These are phyloP conservation scores for Willisornis vidua DNA, from an alignment of 2,113 vertebrate genomes.

Conservation along the genomic window DNA sequence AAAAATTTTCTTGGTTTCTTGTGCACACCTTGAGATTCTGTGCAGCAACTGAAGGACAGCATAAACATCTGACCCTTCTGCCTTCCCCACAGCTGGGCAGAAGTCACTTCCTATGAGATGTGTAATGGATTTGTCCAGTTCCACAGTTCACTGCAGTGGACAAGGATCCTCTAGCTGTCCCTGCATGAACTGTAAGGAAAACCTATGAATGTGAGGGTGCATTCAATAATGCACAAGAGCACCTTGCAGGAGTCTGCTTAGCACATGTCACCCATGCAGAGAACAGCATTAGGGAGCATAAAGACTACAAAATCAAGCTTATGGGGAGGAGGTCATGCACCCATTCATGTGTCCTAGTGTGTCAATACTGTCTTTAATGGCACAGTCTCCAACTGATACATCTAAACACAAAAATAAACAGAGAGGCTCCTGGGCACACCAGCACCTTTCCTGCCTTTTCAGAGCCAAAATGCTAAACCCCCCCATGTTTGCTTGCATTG, in stretches of 20 bases:
- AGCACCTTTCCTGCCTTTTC: not conserved
- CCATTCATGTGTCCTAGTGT: rapidly evolving
- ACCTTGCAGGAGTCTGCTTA: not conserved
- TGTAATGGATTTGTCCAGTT: not conserved
- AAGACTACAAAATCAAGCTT: not conserved
- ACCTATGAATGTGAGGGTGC: not conserved
- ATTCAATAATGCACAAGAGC: not conserved
- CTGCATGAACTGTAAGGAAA: not conserved
- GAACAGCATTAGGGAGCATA: not conserved
- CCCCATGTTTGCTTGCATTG: not conserved
- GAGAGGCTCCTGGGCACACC: not conserved
- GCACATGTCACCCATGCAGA: rapidly evolving
- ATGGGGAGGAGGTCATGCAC: not conserved
- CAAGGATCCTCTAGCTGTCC: not conserved
- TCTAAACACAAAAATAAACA: not conserved
- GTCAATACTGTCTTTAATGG: not conserved
- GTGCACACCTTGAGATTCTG: not conserved
- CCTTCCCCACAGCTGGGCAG: not conserved
- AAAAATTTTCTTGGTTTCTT: not conserved
- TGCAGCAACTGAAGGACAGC: not conserved
- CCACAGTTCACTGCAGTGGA: not conserved
- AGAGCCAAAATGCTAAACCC: not conserved
- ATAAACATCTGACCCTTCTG: not conserved
- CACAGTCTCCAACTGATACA: not conserved
- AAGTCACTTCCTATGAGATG: not conserved